phyloP scores from a whole-genome alignment of 2,888 invertebrate genomes.

The Lasius platythorax region DNA sequence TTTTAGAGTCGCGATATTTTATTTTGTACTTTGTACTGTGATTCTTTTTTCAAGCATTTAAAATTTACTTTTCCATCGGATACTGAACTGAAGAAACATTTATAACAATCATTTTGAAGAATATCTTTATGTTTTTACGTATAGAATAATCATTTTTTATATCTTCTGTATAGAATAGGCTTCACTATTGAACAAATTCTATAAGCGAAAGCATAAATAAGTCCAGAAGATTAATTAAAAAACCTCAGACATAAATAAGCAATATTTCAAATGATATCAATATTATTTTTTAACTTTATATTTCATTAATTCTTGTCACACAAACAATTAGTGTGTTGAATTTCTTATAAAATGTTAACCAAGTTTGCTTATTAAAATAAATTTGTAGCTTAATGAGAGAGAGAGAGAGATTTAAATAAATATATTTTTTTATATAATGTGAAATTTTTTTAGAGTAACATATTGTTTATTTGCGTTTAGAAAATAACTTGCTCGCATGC shows the following conservation, averaged over 20 bases:
- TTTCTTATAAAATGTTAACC: neutral
- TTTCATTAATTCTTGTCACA: neutral
- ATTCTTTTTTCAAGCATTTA: neutral
- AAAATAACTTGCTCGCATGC: neutral
- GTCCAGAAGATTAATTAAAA: neutral
- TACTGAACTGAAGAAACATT: neutral
- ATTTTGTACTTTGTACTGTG: neutral
- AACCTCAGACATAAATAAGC: neutral
- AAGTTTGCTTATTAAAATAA: slow-evolving; percentile 4
- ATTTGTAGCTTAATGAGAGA: neutral
- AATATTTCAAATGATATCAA: neutral
- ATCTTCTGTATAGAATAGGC: neutral
- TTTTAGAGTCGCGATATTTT: slow-evolving; percentile 10
- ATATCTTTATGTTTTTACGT: neutral
- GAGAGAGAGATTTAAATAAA: neutral
- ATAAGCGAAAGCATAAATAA: neutral
- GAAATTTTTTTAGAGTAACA: neutral
- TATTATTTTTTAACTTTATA: slow-evolving; percentile 5
- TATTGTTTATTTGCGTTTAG: neutral
- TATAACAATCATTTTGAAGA: neutral
- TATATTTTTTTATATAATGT: neutral
- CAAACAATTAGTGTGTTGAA: neutral
- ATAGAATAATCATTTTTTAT: neutral
- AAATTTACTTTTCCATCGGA: slow-evolving; percentile 13
- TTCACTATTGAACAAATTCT: neutral